Percentiles rank a stretch among this genome's conserved stretches.
These are phyloP conservation scores for Aplodontia rufa DNA, from an alignment of 2,113 vertebrate species.

Conservation along the genomic window DNA sequence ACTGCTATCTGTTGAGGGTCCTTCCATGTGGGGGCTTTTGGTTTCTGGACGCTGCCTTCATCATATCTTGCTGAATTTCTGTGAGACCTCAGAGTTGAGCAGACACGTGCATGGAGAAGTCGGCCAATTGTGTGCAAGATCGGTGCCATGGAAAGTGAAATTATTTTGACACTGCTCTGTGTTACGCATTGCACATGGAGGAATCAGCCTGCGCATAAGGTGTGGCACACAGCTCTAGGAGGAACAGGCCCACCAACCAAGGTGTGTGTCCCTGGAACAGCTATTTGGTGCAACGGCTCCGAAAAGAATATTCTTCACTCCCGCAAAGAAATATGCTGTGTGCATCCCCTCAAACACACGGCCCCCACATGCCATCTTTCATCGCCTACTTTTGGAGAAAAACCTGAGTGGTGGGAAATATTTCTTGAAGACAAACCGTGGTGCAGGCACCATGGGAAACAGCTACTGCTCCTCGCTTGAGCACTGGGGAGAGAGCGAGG, in stretches of 20 bases:
- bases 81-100: neutral
- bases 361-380: neutral
- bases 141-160: neutral
- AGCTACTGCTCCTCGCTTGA: neutral
- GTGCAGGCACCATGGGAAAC: neutral
- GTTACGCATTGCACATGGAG: neutral
- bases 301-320: neutral
- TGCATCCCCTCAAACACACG: neutral
- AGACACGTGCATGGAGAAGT: neutral
- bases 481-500: neutral
- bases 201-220: neutral
- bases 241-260: neutral
- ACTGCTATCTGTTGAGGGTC: accelerated
- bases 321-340: neutral
- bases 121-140: too few species aligned
- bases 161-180: neutral
- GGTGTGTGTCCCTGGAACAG: accelerated
- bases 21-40: neutral
- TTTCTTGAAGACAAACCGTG: constrained; percentile 55
- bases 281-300: neutral
- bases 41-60: too few species aligned
- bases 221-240: neutral
- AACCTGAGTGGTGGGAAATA: constrained; percentile 7
- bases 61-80: neutral
- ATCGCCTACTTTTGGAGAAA: constrained; percentile 5